Base-by-base conservation (phyloP, 2,888 invertebrate species). In the Eristalis intricaria region DNA sequence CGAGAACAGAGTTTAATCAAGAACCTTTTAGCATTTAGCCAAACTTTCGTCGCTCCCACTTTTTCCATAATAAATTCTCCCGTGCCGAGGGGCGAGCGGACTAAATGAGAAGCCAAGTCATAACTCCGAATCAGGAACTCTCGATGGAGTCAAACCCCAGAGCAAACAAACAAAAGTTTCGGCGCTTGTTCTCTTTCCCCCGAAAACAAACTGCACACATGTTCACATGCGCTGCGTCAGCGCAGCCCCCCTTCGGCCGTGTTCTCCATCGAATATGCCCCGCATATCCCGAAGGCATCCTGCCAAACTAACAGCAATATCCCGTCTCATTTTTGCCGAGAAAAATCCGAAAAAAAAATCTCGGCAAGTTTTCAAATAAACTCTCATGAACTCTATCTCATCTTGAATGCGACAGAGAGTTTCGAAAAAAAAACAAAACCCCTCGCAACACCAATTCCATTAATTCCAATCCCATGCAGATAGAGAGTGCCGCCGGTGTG, bases 371-470 rank as follows among this genome's bases (percentile, higher is more conserved):
- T 66, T 74, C 84, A 64, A 84, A 79, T 78, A 74, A 84, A 74
- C 64, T 70, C 73, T 74, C 69, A 83, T 83, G 73, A 83, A 73
- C 66, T 56, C 73, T 73, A 83, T 78, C 77, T 73, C 65, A 66
- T 63, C 61, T 43, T 43, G 22, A 83, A 50, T 65, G 64, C 40
- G 40, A 56, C 64, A n/a, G 8, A 56, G 58, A 65, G 15, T n/a
- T 7, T 50, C 26, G 15, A 76, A 76, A 65, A 70, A 76, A 83
- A 23, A 2, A 23, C 11, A 11, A 26, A 4, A 60, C 60, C 22
- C 43, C 13, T 70, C 70, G 32, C 32, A 32, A 32, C 32, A 32
- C 8, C 32, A 32, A 79, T 65, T 84, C 79, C 69, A 79, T 84
- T 73, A 84, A 84, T 78, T 75, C 35, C 77, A 19, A 68, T 71